These are phyloP conservation scores for human DNA, from an alignment of 2,113 vertebrate species.

Conservation along the genomic window GRCh38 chr13:34038501-34039000, in stretches of 20 bases:
- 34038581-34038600: background rate
- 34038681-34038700: background rate
- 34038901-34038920: background rate
- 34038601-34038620: background rate
- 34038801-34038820: background rate
- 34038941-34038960: fast-evolving
- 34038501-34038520: constrained; percentile 16
- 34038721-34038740: background rate
- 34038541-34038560: background rate
- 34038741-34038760: background rate
- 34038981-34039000: fast-evolving
- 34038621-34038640: background rate
- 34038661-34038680: no score
- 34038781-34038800: background rate
- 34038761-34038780: background rate
- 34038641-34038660: background rate
- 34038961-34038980: background rate
- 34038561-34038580: background rate
- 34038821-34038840: background rate
- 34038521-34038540: background rate
- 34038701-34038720: background rate
- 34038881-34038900: background rate
- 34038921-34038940: no score
- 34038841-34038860: background rate
- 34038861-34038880: background rate